phyloP scores from a whole-genome alignment of 2,113 vertebrate genomes.

The Gadus chalcogrammus region DNA sequence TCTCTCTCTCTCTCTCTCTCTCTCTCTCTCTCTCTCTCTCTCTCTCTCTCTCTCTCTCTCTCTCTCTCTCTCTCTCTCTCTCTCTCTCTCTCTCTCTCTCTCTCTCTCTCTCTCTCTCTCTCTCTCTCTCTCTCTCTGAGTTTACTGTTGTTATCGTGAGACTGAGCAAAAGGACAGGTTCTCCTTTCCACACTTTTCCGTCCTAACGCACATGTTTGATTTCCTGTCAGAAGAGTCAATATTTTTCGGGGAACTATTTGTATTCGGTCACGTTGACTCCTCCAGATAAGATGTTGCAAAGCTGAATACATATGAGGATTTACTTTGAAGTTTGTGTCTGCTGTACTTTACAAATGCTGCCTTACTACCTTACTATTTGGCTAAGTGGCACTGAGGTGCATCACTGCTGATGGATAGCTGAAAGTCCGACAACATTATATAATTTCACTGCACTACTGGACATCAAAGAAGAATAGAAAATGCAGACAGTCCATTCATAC shows the following conservation, averaged over 20 bases:
- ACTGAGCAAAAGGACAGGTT: not conserved
- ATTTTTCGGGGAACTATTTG: not conserved
- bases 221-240: not conserved
- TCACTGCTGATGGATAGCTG: conserved; percentile 2
- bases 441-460: conserved; percentile 1
- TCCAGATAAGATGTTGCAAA: conserved; percentile 17
- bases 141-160: not conserved
- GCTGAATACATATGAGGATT: conserved; percentile 13
- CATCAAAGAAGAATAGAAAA: conserved; percentile 10
- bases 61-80: too few species aligned
- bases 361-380: not conserved
- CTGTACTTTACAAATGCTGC: too few species aligned
- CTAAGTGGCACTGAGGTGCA: conserved; percentile 1
- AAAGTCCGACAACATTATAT: not conserved
- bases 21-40: too few species aligned
- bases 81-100: too few species aligned
- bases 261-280: conserved; percentile 8
- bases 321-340: conserved; percentile 23
- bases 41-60: too few species aligned
- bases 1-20: too few species aligned
- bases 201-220: not conserved
- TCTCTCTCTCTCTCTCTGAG: too few species aligned
- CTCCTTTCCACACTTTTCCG: not conserved
- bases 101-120: too few species aligned
- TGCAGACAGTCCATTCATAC: not conserved